Evolutionary conservation across 1,140 invertebrate species (phyloP), one percentile per base, ranked within the genome.

Genomic region (Meteorus sp.): DNA sequence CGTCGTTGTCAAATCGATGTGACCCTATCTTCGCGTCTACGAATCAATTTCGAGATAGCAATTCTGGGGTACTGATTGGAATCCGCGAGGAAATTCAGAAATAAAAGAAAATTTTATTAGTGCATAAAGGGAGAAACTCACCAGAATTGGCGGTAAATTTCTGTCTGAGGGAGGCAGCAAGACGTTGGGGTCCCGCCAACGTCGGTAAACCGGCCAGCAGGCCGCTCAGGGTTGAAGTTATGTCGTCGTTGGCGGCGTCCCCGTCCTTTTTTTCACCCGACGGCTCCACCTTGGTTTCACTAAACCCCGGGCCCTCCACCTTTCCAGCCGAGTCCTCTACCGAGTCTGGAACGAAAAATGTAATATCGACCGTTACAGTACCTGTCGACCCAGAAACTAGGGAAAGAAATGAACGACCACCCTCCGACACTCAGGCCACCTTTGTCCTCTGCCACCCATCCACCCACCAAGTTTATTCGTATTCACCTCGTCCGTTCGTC

Each of bases 231-330:
- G 71, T 80, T 51, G 78, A 67, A 48, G 71, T 63, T 51, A 76
- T 69, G 71, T 78, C 75, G 48, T 19, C 61, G 63, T 67, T n/a
- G n/a, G n/a, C n/a, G n/a, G n/a, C 67, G 53, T 75, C 73, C 64
- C 74, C 71, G 56, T 71, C 67, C 68, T 71, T 72, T 66, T 76
- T 75, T 72, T 74, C 78, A 68, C 71, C 77, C 63, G 64, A 72
- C 75, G 77, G 79, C 77, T 80, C 75, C n/a, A n/a, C n/a, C 66
- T 66, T 74, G 62, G 68, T 67, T 66, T 69, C 72, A 70, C 62
- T 70, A 57, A 70, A 74, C 71, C 73, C 76, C 67, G 71, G 76
- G 75, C 79, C 78, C 77, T 80, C 78, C 79, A 79, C 78, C 74
- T 80, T 78, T 80, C 72, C 72, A 74, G 70, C 63, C 70, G 71